Base-by-base conservation (phyloP, 2,797 vertebrate genomes). In the Coranthus polyacanthus region DNA sequence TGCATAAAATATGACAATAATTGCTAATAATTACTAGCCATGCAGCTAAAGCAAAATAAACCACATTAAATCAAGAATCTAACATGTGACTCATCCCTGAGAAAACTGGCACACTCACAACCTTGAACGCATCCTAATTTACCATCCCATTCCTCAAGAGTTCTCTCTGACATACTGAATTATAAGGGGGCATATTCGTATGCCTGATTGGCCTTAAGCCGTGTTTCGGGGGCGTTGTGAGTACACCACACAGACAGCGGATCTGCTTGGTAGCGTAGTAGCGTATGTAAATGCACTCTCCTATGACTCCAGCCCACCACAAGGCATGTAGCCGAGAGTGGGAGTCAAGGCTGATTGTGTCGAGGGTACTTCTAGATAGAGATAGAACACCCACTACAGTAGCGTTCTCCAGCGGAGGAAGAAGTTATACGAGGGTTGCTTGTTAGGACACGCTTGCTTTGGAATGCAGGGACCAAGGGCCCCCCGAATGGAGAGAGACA, bases 111-210 rank as follows among this genome's bases (percentile, higher is more conserved):
- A 93, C 72, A 20, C 78, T 88, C 50, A 34, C 84, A 90, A 90
- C 90, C 88, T 90, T 84, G 83, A 91, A 89, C 87, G 32, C 89
- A 92, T 91, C 87, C 84, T 92, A 92, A 90, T 92, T 91, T 85
- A 79, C 87, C 83, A 92, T 92, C 88, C 88, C 84, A 85, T 90
- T 92, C 91, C 91, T 92, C 91, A 91, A 89, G 91, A 92, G 90
- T 90, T 92, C 88, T 89, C 88, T 81, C 91, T 93, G 92, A 93
- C 92, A 93, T 81, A 81, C 76, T 90, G 90, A 90, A 91, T 92
- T 93, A 91, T 87, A 91, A 90, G 83, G 90, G 90, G 90, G 79
- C 89, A 92, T 82, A 88, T 92, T 92, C 37, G 78, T 89, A 91
- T 86, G 84, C 81, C 88, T 87, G 88, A 87, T 87, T 87, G 89